Evolutionary conservation across 1,140 invertebrate species (phyloP).

Genomic region (Linepithema humile): DNA sequence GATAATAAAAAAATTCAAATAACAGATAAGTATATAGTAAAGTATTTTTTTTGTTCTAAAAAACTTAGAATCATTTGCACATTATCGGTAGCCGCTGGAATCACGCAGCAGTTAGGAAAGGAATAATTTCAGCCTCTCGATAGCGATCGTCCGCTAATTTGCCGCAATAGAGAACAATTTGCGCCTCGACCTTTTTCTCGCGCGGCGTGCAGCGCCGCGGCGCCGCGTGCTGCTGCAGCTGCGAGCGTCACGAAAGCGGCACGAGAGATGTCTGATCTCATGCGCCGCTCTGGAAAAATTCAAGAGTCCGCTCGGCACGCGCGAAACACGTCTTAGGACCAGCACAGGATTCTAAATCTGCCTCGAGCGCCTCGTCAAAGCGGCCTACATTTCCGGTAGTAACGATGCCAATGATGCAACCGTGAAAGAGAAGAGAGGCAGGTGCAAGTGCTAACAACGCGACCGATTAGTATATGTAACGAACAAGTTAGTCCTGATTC

Average conservation of each 20-base stretch:
- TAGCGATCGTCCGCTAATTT: constrained; percentile 66
- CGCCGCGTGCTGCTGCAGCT: constrained; percentile 48
- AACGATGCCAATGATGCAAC: constrained; percentile 63
- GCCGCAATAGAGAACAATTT: constrained; percentile 70
- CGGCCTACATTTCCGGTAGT: constrained; percentile 75
- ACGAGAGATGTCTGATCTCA: constrained; percentile 2
- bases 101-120: constrained; percentile 9
- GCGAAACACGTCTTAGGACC: constrained; percentile 8
- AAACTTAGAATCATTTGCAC: constrained; percentile 2
- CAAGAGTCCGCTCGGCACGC: constrained; percentile 4
- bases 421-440: constrained; percentile 62
- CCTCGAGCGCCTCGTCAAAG: constrained; percentile 64
- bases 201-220: constrained; percentile 43
- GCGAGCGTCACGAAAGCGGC: constrained; percentile 43
- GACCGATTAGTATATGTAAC: constrained; percentile 25
- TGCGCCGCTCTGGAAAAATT: constrained; percentile 56
- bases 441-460: constrained; percentile 62
- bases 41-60: neutral
- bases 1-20: neutral
- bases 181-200: constrained; percentile 59
- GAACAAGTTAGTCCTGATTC: constrained; percentile 16
- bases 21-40: neutral
- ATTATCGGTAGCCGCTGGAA: neutral
- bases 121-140: constrained; percentile 62
- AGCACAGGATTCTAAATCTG: constrained; percentile 71